Base-by-base conservation (phyloP, 2,113 vertebrate genomes). In the Seriola dumerili region DNA sequence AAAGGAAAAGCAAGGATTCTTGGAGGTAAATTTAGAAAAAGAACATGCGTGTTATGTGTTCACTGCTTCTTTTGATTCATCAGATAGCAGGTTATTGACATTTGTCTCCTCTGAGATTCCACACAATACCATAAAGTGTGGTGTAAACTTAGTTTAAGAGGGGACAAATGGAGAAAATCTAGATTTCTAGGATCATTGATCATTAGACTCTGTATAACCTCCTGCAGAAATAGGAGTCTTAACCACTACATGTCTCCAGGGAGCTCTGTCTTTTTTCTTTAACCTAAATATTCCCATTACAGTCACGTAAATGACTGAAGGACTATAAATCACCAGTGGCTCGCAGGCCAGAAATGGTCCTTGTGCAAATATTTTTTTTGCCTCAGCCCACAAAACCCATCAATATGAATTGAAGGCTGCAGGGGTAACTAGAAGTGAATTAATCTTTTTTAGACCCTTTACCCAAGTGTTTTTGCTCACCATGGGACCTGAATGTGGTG, bases 301-400 rank as follows among this genome's bases (percentile, higher is more conserved):
- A 78, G 72, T 80, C 63, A 77, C 21, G 14, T 74, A 69, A 90
- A 87, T 61, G 67, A 64, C 38, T 72, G 29, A 17, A 61, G 57
- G 42, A 65, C 74, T 65, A 62, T 81, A 84, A 86, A 88, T 90
- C 79, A 88, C 68, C 0, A 0, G 78, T 58, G 44, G 68, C 69
- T 72, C n/a, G 42, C 40, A 40, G 78, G 57, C 70, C 68, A 77
- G 40, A 88, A 88, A 85, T 67, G 23, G 59, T 74, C 42, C 83
- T 63, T 83, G 68, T 81, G 79, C 61, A 90, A 89, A 92, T 72
- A 80, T 76, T 82, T 74, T 64, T 69, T 61, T 86, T 52, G 71
- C 71, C 73, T 50, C 23, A 10, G 55, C 54, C 81, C 72, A 87
- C 78, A 77, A 78, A 90, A 73, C 55, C 73, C 62, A 78, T 85